These are phyloP conservation scores for Thamnaconus septentrionalis DNA, from an alignment of 2,113 vertebrate genomes.

Conservation along the genomic window DNA sequence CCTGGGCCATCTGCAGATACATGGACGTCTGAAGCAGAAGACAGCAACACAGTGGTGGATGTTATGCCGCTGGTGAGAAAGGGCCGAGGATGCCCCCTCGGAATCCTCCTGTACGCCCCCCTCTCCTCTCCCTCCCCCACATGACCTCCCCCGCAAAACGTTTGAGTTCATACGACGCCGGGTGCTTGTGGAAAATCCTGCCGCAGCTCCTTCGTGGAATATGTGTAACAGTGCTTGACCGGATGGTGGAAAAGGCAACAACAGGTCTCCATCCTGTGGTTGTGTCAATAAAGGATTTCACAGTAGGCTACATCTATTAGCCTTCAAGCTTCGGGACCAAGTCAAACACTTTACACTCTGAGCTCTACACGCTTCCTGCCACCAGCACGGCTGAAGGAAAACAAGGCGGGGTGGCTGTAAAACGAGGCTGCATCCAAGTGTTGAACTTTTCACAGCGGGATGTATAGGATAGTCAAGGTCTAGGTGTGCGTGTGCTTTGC, in stretches of 20 bases:
- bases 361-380: no score
- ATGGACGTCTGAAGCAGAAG: conserved; percentile 76
- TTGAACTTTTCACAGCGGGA: no score
- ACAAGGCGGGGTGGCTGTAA: no score
- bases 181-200: conserved; percentile 8
- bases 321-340: conserved; percentile 39
- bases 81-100: conserved; percentile 1
- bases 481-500: no score
- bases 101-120: not conserved
- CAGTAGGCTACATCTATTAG: conserved; percentile 39
- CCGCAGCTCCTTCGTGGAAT: conserved; percentile 8
- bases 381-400: no score
- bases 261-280: conserved; percentile 40
- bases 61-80: conserved; percentile 42
- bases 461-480: no score
- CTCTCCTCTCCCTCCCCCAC: conserved; percentile 3
- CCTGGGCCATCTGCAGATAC: conserved; percentile 85
- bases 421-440: no score
- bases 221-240: conserved; percentile 35
- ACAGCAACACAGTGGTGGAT: conserved; percentile 63
- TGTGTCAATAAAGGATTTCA: conserved; percentile 46
- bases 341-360: conserved; percentile 27
- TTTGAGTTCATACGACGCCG: not conserved
- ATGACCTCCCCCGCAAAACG: conserved; percentile 6
- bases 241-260: conserved; percentile 53